Base-by-base conservation (phyloP, 1,140 invertebrate species). In the Pomacea maculata region DNA sequence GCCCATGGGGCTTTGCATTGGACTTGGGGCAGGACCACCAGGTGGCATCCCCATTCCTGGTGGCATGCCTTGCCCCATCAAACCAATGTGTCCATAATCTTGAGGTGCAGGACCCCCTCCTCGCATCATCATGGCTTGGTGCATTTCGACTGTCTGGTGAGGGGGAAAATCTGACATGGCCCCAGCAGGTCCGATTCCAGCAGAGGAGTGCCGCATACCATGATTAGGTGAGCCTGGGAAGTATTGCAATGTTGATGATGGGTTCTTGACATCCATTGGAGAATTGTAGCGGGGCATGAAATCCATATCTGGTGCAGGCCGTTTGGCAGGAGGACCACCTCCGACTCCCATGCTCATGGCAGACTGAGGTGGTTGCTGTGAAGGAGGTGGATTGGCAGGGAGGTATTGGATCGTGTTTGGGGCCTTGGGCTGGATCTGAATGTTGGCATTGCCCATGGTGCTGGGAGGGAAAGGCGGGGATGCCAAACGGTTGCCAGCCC, bases 361-460 rank as follows among this genome's bases (percentile, higher is more conserved):
- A 25, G 45, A 7, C 29, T 14, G 10, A 54, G 78, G 81, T 84
- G 86, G 86, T 70, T 93, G 84, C 93, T 93, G 65, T 76, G 82
- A 78, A 74, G 85, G 9, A 34, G 88, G 87, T 64, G 89, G 89
- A 83, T 90, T 88, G 64, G 97, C 96, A 52, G 97, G 97, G 88
- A 99, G 94, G 93, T 99, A 99, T 92, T 99, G 97, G 87, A 99
- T 99, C 19, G 97, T 99, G 91, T 99, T 99, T 0, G 97, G 97
- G 5, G 97, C 97, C 92, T 95, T 98, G 2, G 97, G 95, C 92
- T 98, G 98, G 52, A 99, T 97, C 84, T 92, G 92, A 81, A 93
- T 88, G 86, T 91, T 92, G 61, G 92, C 90, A 83, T 90, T 91
- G 67, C 87, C 88, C 77, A 90, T 85, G 65, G 87, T 87, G 75